phyloP scores from a whole-genome alignment of 2,797 vertebrate genomes.

The Aythya fuligula region DNA sequence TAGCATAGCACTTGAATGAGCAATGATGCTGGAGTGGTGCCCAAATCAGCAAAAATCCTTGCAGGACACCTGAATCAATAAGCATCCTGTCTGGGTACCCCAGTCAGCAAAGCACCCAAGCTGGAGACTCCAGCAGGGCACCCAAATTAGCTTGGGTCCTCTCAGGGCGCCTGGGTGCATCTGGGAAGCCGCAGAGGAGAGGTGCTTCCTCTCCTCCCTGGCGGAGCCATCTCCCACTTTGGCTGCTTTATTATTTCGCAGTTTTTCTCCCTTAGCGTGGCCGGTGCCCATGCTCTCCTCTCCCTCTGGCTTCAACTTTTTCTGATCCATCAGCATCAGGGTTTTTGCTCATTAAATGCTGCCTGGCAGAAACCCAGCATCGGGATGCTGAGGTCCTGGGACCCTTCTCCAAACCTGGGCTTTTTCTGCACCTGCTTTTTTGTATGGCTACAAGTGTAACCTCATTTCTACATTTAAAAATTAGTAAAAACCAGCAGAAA shows the following conservation, averaged over 20 bases:
- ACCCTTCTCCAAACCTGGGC: background rate
- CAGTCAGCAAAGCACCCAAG: background rate
- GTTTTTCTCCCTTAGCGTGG: too few relatives aligned
- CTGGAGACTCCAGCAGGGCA: background rate
- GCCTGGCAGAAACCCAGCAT: background rate
- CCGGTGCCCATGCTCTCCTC: background rate
- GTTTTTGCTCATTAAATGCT: background rate
- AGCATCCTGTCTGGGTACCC: background rate
- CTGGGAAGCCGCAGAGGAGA: background rate
- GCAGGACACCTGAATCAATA: background rate
- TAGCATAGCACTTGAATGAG: background rate
- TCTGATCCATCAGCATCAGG: background rate
- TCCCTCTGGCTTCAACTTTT: background rate
- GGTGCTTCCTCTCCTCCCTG: background rate
- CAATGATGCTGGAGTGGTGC: too few relatives aligned
- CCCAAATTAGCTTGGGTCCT: background rate
- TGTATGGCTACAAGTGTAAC: too few relatives aligned
- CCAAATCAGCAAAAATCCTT: background rate
- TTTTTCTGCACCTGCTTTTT: too few relatives aligned
- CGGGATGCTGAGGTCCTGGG: background rate
- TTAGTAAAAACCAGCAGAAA: background rate
- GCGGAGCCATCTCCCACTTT: background rate
- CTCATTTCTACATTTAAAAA: accelerated
- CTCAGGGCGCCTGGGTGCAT: too few relatives aligned
- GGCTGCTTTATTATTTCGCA: background rate